A percentile compares a stretch with the other conserved stretches of the same genome.
Evolutionary conservation across 2,797 vertebrate genomes (phyloP).

Genomic region (Botia almorhae): DNA sequence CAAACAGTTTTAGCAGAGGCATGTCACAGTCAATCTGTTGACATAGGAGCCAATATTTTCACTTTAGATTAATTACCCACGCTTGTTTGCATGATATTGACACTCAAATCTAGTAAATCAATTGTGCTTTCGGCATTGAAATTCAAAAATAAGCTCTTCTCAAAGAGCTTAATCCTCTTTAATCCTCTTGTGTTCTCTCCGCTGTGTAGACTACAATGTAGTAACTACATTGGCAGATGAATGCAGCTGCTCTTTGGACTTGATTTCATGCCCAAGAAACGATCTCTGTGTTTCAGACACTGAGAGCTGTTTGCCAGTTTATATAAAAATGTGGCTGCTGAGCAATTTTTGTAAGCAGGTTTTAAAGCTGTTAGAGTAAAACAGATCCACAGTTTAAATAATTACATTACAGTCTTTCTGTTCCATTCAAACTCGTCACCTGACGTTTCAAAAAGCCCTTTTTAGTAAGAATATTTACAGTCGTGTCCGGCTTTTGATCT

Average conservation of each 20-base stretch:
- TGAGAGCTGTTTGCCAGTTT: neutral
- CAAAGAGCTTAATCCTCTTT: neutral
- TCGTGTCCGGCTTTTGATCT: neutral
- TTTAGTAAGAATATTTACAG: neutral
- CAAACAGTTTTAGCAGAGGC: constrained; percentile 76
- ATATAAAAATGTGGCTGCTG: neutral
- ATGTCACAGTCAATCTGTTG: constrained; percentile 72
- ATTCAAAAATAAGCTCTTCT: neutral
- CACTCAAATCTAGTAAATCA: constrained; percentile 25
- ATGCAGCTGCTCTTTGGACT: constrained; percentile 16
- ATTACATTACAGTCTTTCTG: neutral
- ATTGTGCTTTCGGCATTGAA: neutral
- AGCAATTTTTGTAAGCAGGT: neutral
- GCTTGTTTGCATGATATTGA: constrained; percentile 23
- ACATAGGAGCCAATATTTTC: constrained; percentile 62
- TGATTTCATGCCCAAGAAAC: constrained; percentile 11
- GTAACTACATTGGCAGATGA: constrained; percentile 23
- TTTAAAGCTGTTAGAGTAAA: neutral
- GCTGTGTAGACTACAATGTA: constrained; percentile 4
- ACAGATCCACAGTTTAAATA: neutral
- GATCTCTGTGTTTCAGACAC: neutral
- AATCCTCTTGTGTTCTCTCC: constrained; percentile 9
- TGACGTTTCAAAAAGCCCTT: neutral
- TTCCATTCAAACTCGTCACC: neutral
- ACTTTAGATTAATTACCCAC: constrained; percentile 26